Conservation (phyloP, 2,888 invertebrate genomes). For the Thereva unica region DNA sequence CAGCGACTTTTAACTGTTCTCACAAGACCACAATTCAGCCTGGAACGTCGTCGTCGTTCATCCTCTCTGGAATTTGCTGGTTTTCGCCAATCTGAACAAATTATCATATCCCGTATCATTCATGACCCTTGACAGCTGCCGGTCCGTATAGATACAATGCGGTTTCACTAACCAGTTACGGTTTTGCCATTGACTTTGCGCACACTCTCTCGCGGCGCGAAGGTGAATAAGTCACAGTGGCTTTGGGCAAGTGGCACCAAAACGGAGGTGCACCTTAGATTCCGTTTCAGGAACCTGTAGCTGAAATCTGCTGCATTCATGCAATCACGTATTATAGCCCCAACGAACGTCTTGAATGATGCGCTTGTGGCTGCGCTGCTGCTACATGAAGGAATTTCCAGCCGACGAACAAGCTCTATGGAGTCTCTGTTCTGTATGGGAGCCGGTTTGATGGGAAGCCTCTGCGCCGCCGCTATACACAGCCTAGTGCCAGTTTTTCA, state of each 20-base stretch:
- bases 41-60: not conserved
- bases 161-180: not conserved
- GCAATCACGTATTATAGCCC: no score
- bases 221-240: slow-evolving; percentile 28
- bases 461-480: no score
- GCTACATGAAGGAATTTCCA: slow-evolving; percentile 20
- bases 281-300: not conserved
- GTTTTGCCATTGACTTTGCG: not conserved
- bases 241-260: slow-evolving; percentile 22
- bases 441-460: slow-evolving; percentile 31
- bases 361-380: not conserved
- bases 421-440: slow-evolving; percentile 9
- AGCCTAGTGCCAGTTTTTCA: slow-evolving; percentile 30
- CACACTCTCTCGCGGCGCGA: slow-evolving; percentile 7
- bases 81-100: slow-evolving; percentile 24
- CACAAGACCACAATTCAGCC: no score
- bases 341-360: slow-evolving; percentile 19
- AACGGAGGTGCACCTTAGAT: not conserved
- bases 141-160: not conserved
- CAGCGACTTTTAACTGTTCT: no score
- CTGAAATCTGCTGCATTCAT: no score
- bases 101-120: slow-evolving; percentile 25
- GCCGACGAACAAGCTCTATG: slow-evolving; percentile 9
- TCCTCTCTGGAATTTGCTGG: slow-evolving; percentile 19
- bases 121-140: slow-evolving; percentile 11